Percentiles rank a stretch among this genome's conserved stretches.
Evolutionary conservation across 1,140 invertebrate genomes (phyloP).

Genomic region (Littorina saxatilis): DNA sequence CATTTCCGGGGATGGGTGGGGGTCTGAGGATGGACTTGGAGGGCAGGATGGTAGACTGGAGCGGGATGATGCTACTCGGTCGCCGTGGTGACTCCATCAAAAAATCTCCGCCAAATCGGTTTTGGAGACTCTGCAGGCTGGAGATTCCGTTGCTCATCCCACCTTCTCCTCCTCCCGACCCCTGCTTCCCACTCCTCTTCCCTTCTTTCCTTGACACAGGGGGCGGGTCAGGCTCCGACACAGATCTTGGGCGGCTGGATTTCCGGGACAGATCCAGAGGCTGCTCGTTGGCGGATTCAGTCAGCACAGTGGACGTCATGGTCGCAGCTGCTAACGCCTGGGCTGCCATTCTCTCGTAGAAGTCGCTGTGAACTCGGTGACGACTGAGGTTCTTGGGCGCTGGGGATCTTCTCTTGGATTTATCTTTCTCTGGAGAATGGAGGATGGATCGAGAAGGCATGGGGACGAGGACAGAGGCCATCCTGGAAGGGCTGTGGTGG

Average conservation of each 20-base stretch:
- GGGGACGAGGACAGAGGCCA: constrained; percentile 49
- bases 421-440: constrained; percentile 28
- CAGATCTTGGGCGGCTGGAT: constrained; percentile 32
- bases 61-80: constrained; percentile 46
- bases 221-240: constrained; percentile 10
- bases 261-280: constrained; percentile 69
- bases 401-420: background rate
- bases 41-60: constrained; percentile 43
- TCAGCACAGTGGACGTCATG: constrained; percentile 31
- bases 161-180: constrained; percentile 6
- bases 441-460: constrained; percentile 32
- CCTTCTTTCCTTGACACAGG: background rate
- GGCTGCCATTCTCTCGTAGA: constrained; percentile 28
- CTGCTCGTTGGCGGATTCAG: constrained; percentile 42
- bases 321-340: constrained; percentile 28
- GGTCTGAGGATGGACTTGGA: constrained; percentile 13
- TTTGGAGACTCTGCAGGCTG: constrained; percentile 70
- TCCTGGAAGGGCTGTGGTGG: constrained; percentile 5
- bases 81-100: constrained; percentile 54
- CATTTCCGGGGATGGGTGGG: constrained; percentile 1
- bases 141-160: constrained; percentile 51
- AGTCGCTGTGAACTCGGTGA: background rate
- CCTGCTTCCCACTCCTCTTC: background rate
- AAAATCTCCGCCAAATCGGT: constrained; percentile 67
- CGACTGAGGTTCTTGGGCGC: background rate